Evolutionary conservation across 2,888 invertebrate species (phyloP), one percentile per base, ranked within the genome.

Genomic region (Gymnoscelis rufifasciata): DNA sequence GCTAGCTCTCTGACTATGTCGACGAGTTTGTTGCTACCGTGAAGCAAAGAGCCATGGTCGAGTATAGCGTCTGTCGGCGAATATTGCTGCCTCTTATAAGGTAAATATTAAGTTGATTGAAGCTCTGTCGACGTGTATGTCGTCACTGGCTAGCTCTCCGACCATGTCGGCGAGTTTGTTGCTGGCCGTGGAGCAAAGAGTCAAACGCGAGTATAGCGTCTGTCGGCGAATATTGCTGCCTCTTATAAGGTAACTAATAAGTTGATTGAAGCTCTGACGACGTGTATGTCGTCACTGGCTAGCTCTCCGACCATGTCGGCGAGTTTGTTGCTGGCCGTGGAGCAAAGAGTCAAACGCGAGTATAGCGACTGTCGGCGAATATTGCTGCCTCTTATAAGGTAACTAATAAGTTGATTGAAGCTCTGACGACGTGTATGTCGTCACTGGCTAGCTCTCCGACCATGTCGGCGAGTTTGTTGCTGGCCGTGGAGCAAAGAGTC

Each of bases 381-480:
- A 0, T 57, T 82, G 1, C 47, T 75, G 31, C 82, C 83, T 1
- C 49, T 83, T 7, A 40, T 83, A 0, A 68, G 78, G 83, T 82
- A 23, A 46, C 52, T 30, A 14, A 2, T 14, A 8, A 13, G n/a
- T n/a, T 3, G 8, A 24, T 4, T 24, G 7, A n/a, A n/a, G n/a
- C n/a, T n/a, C n/a, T n/a, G n/a, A n/a, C n/a, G n/a, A n/a, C n/a
- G n/a, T 19, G 19, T 19, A 2, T 19, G 19, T 19, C 3, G 19
- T 19, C 19, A 5, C 19, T 19, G 19, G 19, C 19, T 5, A 5
- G 3, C 3, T 2, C 19, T 2, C 19, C 19, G 3, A 5, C 19
- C 19, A 19, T 19, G 19, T 19, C 19, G 19, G 19, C 19, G 19
- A 5, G 3, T 5, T 2, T 5, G 19, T 5, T 19, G 19, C 19